Base-by-base conservation (phyloP, 2,113 vertebrate species). In the Noturus placidus region DNA sequence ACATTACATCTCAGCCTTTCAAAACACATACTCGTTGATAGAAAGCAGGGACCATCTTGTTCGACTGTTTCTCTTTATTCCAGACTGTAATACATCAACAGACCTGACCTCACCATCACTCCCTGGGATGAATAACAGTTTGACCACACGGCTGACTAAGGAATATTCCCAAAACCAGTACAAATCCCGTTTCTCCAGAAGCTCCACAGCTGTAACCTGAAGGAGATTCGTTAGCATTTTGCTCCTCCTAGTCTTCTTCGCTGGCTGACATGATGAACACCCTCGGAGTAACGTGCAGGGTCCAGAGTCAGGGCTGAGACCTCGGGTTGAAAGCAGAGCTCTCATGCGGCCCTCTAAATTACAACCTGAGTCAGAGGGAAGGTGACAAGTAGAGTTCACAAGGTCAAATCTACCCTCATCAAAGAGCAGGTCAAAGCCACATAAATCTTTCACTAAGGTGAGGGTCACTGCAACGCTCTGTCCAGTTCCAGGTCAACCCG, bases 371-470 rank as follows among this genome's bases (percentile, higher is more conserved):
- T 93, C 90, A 89, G 89, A 76, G 80, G 57, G 87, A 90, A 88
- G 85, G 87, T 80, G 84, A 91, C 84, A 89, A 88, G 77, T 83
- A 87, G 76, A 81, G 90, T 88, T 89, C 89, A 90, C 89, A 42
- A 61, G 94, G 94, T 95, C 95, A 95, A 70, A 89, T 92, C 87
- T 86, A 74, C 80, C 54, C 84, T 92, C 92, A 93, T 94, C 93
- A 93, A 90, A 88, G 92, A 92, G 91, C 93, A 91, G 95, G 94
- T 95, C 94, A 95, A 94, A 94, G 94, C 93, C 93, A 94, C 94
- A 95, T 95, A 95, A 94, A 92, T 95, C 94, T 95, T 95, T 93
- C 92, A 90, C 88, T 93, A 93, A 95, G 94, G 95, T 95, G 92
- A 95, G 94, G 94, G 94, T 95, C 94, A 94, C 88, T 90, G 92